Conservation (phyloP, 2,113 vertebrate species). For the Rhadina sibilatrix region DNA sequence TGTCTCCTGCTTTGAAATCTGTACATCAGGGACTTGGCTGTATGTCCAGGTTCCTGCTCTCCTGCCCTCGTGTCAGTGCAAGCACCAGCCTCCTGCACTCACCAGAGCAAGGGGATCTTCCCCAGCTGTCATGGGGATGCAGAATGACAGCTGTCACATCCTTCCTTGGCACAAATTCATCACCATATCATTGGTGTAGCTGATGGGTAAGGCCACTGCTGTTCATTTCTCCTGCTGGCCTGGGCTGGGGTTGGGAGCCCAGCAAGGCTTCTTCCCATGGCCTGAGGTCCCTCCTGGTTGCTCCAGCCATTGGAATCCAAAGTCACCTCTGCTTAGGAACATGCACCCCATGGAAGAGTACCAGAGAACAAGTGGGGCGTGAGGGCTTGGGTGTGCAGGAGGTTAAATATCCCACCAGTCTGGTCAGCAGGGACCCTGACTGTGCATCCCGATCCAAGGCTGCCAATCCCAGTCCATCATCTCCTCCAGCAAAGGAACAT, state of each 20-base stretch:
- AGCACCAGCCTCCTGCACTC: background rate
- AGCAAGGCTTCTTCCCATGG: background rate
- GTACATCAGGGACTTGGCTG: background rate
- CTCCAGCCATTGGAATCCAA: background rate
- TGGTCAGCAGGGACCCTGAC: background rate
- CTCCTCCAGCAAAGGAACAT: background rate
- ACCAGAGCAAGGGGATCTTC: background rate
- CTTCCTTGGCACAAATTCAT: background rate
- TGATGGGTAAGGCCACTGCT: background rate
- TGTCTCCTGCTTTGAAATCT: background rate
- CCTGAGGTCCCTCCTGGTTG: background rate
- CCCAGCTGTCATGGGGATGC: background rate
- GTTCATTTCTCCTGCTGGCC: conserved; percentile 4
- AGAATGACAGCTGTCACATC: background rate
- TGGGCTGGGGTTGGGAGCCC: background rate
- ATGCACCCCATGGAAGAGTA: background rate
- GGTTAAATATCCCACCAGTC: background rate
- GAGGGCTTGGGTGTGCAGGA: background rate
- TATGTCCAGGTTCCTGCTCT: fast-evolving
- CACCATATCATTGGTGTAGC: background rate
- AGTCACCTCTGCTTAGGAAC: background rate
- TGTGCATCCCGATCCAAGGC: background rate
- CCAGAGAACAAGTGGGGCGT: background rate
- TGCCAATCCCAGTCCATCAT: background rate
- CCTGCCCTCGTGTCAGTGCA: background rate